Conservation (phyloP, 2,888 invertebrate species). For the Chaitophorus viminalis region DNA sequence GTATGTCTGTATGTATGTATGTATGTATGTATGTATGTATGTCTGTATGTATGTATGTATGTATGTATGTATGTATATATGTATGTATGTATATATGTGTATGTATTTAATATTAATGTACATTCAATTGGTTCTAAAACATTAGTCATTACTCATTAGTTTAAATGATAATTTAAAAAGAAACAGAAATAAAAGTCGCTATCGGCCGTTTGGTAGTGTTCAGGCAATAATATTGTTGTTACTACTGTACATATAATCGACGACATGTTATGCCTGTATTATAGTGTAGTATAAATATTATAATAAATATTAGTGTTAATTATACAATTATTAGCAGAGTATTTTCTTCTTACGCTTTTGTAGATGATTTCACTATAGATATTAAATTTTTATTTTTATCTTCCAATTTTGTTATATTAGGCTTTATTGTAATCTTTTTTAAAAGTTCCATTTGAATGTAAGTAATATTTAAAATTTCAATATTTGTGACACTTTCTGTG, state of each 20-base stretch:
- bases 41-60: too few species aligned
- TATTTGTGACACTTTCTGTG: neutral
- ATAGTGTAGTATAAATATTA: too few species aligned
- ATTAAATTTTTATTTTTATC: too few species aligned
- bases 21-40: neutral
- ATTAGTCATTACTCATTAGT: slow-evolving; percentile 34
- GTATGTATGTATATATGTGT: neutral
- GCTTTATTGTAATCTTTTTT: neutral
- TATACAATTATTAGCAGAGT: too few species aligned
- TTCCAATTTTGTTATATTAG: too few species aligned
- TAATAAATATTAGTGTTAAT: too few species aligned
- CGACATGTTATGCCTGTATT: neutral
- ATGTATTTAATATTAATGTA: slow-evolving; percentile 9
- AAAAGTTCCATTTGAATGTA: neutral
- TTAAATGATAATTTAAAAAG: slow-evolving; percentile 39
- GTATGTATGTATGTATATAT: neutral
- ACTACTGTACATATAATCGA: neutral
- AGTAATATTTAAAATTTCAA: neutral
- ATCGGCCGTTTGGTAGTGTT: neutral
- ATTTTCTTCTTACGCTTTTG: too few species aligned
- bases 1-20: neutral
- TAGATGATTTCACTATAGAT: too few species aligned
- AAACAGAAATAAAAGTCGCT: neutral
- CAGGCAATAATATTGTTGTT: neutral
- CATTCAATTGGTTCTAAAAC: slow-evolving; percentile 38